Base-by-base conservation (phyloP, 2,113 vertebrate species). In the Grallaria varia region DNA sequence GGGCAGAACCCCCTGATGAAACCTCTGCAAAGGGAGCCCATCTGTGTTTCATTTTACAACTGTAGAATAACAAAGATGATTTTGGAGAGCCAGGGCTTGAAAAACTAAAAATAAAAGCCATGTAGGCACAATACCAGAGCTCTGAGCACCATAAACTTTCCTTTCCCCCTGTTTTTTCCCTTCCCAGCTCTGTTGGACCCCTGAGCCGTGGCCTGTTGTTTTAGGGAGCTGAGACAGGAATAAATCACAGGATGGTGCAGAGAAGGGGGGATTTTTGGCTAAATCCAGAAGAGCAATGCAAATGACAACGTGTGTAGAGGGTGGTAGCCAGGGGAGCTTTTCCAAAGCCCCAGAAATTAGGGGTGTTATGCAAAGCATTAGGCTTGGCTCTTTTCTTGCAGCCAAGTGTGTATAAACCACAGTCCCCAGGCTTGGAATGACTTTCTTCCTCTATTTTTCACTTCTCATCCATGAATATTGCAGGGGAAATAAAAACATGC, bases 11-110 rank as follows among this genome's bases (percentile, higher is more conserved):
- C 58, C 56, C 62, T 2, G 0, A 62, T 0, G 11, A 94, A 95
- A 90, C 45, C 72, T 80, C 78, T 73, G 91, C 49, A 10, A 49
- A 60, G 56, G 58, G 42, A 90, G 73, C 3, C 89, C 96, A 97
- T 97, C 95, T 97, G 96, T 67, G 49, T 97, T 95, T 95, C 95
- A 96, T 97, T 96, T 96, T 69, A 71, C 18, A 96, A 95, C 62
- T 74, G 87, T 95, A 95, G 87, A 96, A 86, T 28, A 87, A 55
- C 92, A 96, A 96, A 95, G 95, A 95, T 40, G 52, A 78, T 90
- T 95, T 68, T 77, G 74, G 42, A 12, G 89, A 93, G 94, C 95
- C 95, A 96, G 94, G 72, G 35, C 64, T 96, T 39, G 86, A 69
- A 81, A 93, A 74, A 88, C 84, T 95, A 92, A 94, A 97, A 97